phyloP scores from a whole-genome alignment of 2,113 vertebrate genomes.

The Brachyhypopomus occidentalis region DNA sequence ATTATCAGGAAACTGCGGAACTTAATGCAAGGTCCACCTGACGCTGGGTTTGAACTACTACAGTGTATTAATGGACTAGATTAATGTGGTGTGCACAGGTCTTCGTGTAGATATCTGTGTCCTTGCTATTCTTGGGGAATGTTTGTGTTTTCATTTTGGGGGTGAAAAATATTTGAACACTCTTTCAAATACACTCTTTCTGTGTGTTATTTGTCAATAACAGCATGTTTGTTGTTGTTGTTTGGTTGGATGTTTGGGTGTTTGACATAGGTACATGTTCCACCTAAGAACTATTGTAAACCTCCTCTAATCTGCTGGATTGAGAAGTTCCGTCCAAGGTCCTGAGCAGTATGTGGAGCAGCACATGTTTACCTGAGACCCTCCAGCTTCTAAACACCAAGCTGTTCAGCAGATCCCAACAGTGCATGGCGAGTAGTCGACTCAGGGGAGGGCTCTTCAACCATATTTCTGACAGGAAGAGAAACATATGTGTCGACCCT shows the following conservation, averaged over 20 bases:
- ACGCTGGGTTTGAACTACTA: not conserved
- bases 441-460: too few species aligned
- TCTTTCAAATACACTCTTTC: too few species aligned
- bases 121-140: not conserved
- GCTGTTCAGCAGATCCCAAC: not conserved
- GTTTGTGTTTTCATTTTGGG: too few species aligned
- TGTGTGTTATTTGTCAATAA: too few species aligned
- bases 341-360: conserved; percentile 13
- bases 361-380: conserved; percentile 11
- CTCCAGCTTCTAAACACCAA: conserved; percentile 19
- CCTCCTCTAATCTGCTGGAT: conserved; percentile 12
- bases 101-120: not conserved
- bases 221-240: too few species aligned
- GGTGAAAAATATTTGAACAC: too few species aligned
- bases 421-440: too few species aligned
- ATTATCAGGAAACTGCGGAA: not conserved
- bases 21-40: not conserved
- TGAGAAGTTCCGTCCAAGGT: not conserved
- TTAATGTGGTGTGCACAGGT: not conserved
- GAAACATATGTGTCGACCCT: too few species aligned
- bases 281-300: not conserved
- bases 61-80: not conserved
- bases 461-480: too few species aligned
- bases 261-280: too few species aligned
- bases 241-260: too few species aligned